These are phyloP conservation scores for Cosmia pyralina DNA, from an alignment of 2,888 invertebrate species.

Conservation along the genomic window DNA sequence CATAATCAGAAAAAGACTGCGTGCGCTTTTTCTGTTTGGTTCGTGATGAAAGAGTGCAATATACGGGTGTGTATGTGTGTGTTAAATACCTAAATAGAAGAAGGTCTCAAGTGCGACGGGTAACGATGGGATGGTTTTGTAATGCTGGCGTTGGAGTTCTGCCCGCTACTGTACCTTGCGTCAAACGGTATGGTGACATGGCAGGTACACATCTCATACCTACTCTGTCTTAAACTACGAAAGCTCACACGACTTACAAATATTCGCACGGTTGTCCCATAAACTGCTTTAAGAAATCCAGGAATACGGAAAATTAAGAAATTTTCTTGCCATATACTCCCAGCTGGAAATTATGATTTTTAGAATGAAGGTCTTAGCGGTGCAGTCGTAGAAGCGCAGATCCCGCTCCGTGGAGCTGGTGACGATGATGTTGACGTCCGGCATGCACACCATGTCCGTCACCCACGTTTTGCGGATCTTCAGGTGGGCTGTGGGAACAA, in stretches of 20 bases:
- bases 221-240: neutral
- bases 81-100: too few relatives aligned
- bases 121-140: too few relatives aligned
- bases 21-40: too few relatives aligned
- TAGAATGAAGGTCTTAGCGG: constrained; percentile 93
- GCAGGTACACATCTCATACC: neutral
- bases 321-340: constrained; percentile 85
- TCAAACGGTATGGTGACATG: neutral
- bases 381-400: constrained; percentile 94
- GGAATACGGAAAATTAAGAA: neutral
- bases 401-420: constrained; percentile 94
- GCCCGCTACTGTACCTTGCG: too few relatives aligned
- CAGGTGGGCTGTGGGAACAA: constrained; percentile 85
- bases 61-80: too few relatives aligned
- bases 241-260: neutral
- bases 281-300: neutral
- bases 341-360: constrained; percentile 93
- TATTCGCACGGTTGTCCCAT: neutral
- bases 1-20: too few relatives aligned
- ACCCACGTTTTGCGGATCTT: constrained; percentile 93
- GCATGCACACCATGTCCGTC: constrained; percentile 93
- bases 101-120: too few relatives aligned
- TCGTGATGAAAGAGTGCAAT: too few relatives aligned
- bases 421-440: constrained; percentile 94
- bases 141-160: too few relatives aligned